Conservation (phyloP, 2,113 vertebrate genomes). For the human (Homo sapiens) region DNA sequence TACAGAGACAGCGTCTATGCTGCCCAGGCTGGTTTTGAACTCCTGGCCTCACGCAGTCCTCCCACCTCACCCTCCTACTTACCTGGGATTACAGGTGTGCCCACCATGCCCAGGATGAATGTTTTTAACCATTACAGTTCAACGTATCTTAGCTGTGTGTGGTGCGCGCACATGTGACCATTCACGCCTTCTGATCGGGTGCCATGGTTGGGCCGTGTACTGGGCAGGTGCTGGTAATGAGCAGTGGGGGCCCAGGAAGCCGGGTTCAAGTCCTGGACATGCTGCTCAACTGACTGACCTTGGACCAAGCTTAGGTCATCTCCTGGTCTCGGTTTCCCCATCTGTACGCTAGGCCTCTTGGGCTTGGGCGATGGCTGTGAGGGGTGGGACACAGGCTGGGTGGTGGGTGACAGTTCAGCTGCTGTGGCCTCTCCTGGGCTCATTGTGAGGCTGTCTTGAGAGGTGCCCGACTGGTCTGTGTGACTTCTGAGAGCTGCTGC, state of each 20-base stretch:
- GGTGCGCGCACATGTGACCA: accelerated
- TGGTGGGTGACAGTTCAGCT: accelerated
- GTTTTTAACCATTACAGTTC: not conserved
- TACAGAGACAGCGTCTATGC: no score
- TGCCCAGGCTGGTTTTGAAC: no score
- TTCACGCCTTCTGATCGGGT: accelerated
- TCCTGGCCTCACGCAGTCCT: no score
- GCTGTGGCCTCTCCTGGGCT: not conserved
- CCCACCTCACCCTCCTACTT: no score
- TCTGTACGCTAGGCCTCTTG: not conserved
- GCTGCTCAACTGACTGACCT: accelerated
- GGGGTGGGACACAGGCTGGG: not conserved
- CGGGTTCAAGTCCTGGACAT: accelerated
- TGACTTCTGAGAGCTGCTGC: not conserved
- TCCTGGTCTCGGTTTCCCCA: not conserved
- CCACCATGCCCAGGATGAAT: no score
- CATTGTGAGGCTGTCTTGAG: accelerated
- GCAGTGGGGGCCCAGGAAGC: not conserved
- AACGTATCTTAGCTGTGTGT: accelerated
- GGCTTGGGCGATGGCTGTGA: accelerated
- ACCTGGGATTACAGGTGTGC: no score
- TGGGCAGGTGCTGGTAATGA: not conserved
- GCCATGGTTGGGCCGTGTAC: accelerated
- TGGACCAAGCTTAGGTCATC: accelerated
- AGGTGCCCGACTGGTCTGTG: not conserved